A percentile compares a stretch with the other conserved stretches of the same genome.
Evolutionary conservation across 2,113 vertebrate genomes (phyloP).

Genomic region (Epinephelus cyanopodus): DNA sequence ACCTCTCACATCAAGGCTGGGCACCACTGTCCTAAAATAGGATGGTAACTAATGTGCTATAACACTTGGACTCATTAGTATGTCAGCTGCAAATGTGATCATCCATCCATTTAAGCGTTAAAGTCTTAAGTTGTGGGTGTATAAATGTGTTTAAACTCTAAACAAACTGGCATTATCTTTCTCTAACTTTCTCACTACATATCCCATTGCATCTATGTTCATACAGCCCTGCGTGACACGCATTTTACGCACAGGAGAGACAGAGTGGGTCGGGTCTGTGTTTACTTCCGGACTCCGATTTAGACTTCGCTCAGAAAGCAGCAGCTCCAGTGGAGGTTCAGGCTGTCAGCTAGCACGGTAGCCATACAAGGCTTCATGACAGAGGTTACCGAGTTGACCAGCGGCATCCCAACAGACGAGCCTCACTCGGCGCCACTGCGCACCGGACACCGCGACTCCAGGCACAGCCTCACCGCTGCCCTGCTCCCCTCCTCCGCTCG

Average conservation of each 20-base stretch:
- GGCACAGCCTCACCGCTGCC: conserved; percentile 40
- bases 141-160: no score
- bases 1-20: no score
- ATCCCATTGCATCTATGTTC: conserved; percentile 60
- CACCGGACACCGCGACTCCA: conserved; percentile 35
- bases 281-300: conserved; percentile 91
- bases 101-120: background rate
- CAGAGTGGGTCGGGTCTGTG: conserved; percentile 79
- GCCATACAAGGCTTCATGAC: conserved; percentile 78
- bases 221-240: conserved; percentile 45
- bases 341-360: conserved; percentile 67
- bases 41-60: background rate
- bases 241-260: conserved; percentile 68
- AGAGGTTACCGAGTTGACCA: conserved; percentile 69
- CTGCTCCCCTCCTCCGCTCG: conserved; percentile 41
- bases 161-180: background rate
- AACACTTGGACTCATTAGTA: background rate
- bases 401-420: conserved; percentile 55
- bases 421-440: conserved; percentile 47
- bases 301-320: conserved; percentile 80
- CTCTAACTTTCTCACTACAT: conserved; percentile 49
- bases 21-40: background rate
- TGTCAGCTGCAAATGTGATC: background rate
- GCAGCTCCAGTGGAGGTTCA: conserved; percentile 74
- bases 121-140: background rate